Conservation (phyloP, 2,113 vertebrate species). For the Dasyprocta punctata region DNA sequence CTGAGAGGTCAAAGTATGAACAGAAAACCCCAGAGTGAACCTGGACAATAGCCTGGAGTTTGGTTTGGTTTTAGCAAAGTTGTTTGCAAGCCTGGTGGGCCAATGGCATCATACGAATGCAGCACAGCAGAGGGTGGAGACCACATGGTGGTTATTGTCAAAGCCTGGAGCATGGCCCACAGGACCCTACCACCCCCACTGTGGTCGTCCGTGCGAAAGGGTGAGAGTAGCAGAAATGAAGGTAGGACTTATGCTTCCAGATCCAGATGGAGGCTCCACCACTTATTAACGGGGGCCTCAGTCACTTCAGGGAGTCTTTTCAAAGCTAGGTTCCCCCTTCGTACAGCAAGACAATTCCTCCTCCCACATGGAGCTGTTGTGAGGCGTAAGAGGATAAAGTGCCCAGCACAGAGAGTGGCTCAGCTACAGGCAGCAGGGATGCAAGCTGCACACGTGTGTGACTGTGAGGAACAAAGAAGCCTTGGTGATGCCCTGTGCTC, state of each 20-base stretch:
- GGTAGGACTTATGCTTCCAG: not conserved
- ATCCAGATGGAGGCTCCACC: not conserved
- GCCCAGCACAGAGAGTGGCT: not conserved
- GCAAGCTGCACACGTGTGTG: not conserved
- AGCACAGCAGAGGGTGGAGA: not conserved
- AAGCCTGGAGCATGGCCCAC: not conserved
- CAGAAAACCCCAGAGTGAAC: not conserved
- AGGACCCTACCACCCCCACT: no score
- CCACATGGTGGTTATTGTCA: not conserved
- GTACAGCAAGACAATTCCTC: no score
- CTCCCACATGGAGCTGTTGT: fast-evolving
- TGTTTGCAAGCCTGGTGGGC: not conserved
- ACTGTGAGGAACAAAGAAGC: conserved; percentile 64
- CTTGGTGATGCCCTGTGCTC: conserved; percentile 54
- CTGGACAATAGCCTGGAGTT: not conserved
- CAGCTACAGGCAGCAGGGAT: not conserved
- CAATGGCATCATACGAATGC: fast-evolving
- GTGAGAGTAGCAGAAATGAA: not conserved
- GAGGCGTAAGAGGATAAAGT: not conserved
- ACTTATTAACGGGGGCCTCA: not conserved
- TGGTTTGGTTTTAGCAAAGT: not conserved
- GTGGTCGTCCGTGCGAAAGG: no score
- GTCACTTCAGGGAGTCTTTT: not conserved
- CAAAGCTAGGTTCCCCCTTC: not conserved
- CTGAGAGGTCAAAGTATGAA: not conserved